These are phyloP conservation scores for Nesospiza acunhae DNA, from an alignment of 2,113 vertebrate genomes.

Conservation along the genomic window DNA sequence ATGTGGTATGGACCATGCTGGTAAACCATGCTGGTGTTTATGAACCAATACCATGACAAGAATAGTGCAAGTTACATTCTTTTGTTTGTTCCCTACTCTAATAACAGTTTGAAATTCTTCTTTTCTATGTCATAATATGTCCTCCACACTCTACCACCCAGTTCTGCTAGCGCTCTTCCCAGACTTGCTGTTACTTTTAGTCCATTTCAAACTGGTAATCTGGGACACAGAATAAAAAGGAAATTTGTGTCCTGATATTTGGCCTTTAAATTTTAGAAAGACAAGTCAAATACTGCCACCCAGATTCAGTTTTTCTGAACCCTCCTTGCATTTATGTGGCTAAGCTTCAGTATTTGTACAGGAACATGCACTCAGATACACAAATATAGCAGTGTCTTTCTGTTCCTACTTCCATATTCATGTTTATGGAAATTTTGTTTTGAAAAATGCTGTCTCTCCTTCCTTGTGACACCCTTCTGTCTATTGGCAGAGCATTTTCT, in stretches of 20 bases:
- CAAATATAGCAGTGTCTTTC: not conserved
- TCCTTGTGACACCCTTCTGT: not conserved
- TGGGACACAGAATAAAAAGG: not conserved
- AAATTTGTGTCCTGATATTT: not conserved
- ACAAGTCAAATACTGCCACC: not conserved
- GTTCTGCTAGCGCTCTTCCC: not conserved
- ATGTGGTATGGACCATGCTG: not conserved
- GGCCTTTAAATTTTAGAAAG: not conserved
- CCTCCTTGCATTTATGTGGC: not conserved
- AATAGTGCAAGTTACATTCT: not conserved
- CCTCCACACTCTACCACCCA: not conserved
- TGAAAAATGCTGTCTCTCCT: not conserved
- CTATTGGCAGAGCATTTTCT: not conserved
- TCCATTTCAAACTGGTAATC: not conserved
- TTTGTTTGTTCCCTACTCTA: not conserved
- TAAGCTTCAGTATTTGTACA: not conserved
- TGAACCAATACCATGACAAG: not conserved
- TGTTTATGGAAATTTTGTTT: not conserved
- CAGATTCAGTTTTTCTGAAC: not conserved
- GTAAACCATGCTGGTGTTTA: not conserved
- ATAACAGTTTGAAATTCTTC: not conserved
- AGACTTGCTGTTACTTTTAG: not conserved
- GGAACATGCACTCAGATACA: not conserved
- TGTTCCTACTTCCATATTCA: not conserved
- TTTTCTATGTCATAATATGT: not conserved